Percentiles rank a stretch among this genome's conserved stretches.
These are phyloP conservation scores for Ammospiza nelsoni DNA, from an alignment of 2,113 vertebrate species.

Conservation along the genomic window DNA sequence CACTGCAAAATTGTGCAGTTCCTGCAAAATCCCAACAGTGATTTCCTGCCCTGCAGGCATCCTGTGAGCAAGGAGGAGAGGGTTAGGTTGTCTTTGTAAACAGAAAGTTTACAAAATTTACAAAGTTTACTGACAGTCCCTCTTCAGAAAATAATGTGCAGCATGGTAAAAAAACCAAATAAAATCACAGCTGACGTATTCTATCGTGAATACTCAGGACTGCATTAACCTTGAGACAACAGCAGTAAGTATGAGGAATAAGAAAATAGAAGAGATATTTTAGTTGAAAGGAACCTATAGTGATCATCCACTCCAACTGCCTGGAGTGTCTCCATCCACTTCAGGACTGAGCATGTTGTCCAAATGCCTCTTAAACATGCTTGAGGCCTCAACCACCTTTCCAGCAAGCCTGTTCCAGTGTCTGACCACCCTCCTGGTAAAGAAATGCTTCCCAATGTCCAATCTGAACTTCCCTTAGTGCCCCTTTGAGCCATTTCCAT, in stretches of 20 bases:
- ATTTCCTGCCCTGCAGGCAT: too few relatives aligned
- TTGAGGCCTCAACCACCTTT: neutral
- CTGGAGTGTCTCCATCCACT: neutral
- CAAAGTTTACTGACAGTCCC: neutral
- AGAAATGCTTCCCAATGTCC: neutral
- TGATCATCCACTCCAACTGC: neutral
- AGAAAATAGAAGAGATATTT: neutral
- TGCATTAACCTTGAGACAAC: neutral
- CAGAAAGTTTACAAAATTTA: neutral
- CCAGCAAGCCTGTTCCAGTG: neutral
- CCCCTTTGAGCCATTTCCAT: neutral
- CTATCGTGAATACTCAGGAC: neutral
- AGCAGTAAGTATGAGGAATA: neutral
- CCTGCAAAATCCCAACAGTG: too few relatives aligned
- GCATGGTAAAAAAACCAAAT: neutral
- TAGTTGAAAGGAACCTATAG: neutral
- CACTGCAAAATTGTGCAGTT: too few relatives aligned
- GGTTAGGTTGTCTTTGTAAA: too few relatives aligned
- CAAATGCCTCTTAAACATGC: neutral
- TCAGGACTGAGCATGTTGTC: neutral
- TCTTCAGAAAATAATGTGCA: neutral
- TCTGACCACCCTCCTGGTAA: neutral
- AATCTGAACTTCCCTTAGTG: neutral
- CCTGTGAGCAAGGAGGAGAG: too few relatives aligned
- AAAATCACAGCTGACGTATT: neutral